phyloP scores from a whole-genome alignment of 2,888 invertebrate genomes.

The Epistrophella euchroma region DNA sequence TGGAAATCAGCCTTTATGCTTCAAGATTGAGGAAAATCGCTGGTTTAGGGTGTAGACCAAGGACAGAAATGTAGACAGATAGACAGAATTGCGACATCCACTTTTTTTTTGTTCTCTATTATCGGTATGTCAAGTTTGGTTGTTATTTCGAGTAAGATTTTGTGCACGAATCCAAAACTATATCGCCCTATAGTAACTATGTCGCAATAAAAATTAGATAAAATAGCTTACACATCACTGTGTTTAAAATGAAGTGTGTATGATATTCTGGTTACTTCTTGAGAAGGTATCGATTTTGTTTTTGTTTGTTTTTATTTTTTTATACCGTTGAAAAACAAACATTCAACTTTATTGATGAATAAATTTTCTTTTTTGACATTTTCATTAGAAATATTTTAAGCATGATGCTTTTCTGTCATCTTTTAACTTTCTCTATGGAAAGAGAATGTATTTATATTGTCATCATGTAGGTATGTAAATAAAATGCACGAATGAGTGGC shows the following conservation, averaged over 20 bases:
- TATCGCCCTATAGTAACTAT: no score
- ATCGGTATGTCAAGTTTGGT: no score
- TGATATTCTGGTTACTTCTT: slow-evolving; percentile 46
- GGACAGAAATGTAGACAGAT: no score
- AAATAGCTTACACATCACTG: neutral
- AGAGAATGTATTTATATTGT: neutral
- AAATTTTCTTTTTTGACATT: slow-evolving; percentile 53
- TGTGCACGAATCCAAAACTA: no score
- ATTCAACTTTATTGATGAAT: slow-evolving; percentile 69
- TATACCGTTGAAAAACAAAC: slow-evolving; percentile 54
- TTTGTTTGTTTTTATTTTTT: slow-evolving; percentile 55
- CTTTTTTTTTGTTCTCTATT: no score
- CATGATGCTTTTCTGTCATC: slow-evolving; percentile 1
- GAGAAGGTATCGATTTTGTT: slow-evolving; percentile 61
- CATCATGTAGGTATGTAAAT: neutral
- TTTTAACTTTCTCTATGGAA: neutral
- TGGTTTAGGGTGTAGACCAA: no score
- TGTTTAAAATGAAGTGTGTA: slow-evolving; percentile 21
- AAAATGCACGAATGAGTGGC: neutral
- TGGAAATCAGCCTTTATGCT: no score
- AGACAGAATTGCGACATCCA: no score
- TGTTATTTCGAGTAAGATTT: no score
- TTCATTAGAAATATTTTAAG: slow-evolving; percentile 30
- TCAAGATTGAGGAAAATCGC: no score
- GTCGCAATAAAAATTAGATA: no score